A percentile compares a stretch with the other conserved stretches of the same genome.
phyloP scores from a whole-genome alignment of 2,797 vertebrate species.

The Pipistrellus nathusii region DNA sequence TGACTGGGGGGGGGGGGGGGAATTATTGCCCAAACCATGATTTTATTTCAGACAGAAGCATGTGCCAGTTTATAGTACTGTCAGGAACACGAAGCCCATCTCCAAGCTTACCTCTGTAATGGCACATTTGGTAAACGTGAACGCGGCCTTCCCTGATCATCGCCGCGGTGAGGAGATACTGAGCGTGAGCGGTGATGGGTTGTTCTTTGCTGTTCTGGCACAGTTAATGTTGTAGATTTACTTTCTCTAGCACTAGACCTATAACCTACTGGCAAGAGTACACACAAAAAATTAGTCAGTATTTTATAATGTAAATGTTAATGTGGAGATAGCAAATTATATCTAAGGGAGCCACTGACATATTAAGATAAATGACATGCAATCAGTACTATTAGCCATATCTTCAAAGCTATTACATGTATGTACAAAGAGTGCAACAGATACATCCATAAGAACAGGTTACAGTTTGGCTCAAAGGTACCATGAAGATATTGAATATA shows the following conservation, averaged over 20 bases:
- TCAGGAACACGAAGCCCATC: not conserved
- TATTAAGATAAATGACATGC: conserved; percentile 78
- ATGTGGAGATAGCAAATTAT: conserved; percentile 31
- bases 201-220: conserved; percentile 95
- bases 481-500: not conserved
- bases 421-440: conserved; percentile 45
- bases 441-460: conserved; percentile 43
- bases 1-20: too few relatives aligned
- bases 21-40: not conserved
- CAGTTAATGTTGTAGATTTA: conserved; percentile 93
- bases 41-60: not conserved
- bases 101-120: conserved; percentile 95
- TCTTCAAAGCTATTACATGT: conserved; percentile 59
- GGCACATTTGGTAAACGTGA: conserved; percentile 97
- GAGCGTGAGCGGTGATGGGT: conserved; percentile 97
- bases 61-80: not conserved
- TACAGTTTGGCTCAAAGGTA: conserved; percentile 23
- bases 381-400: conserved; percentile 70
- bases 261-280: conserved; percentile 92
- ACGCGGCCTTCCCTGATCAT: conserved; percentile 95
- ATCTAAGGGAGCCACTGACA: conserved; percentile 49
- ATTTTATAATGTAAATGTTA: conserved; percentile 40
- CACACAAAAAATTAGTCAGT: conserved; percentile 80
- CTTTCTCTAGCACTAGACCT: conserved; percentile 94
- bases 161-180: conserved; percentile 95